These are phyloP conservation scores for Pteropus rufus DNA, from an alignment of 2,797 vertebrate species.

Conservation along the genomic window DNA sequence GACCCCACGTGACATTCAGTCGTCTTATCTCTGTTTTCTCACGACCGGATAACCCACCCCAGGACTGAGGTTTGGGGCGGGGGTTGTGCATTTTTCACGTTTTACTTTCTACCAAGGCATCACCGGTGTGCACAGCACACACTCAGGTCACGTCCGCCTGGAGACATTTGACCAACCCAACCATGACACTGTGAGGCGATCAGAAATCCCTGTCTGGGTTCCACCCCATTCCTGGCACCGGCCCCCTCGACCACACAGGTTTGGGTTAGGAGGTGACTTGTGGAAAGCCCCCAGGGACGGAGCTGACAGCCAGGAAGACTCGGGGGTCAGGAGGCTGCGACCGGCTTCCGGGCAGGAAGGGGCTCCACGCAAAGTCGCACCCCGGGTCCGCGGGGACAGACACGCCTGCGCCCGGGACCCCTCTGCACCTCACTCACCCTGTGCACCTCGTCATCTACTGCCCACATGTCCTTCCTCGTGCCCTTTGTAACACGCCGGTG, in stretches of 20 bases:
- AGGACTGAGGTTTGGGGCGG: not conserved
- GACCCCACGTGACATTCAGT: no score
- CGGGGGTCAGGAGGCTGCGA: no score
- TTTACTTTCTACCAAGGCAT: not conserved
- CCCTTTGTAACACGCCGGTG: not conserved
- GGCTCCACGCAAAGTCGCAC: not conserved
- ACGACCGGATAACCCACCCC: not conserved
- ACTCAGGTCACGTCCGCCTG: not conserved
- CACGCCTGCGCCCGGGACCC: not conserved
- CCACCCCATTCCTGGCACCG: not conserved
- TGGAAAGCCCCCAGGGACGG: no score
- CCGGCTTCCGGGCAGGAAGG: not conserved
- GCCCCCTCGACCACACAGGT: no score
- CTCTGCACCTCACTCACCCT: not conserved
- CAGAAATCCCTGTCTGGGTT: not conserved
- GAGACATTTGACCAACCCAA: not conserved
- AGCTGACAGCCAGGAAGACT: not conserved
- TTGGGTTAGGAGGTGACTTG: no score
- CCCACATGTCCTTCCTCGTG: not conserved
- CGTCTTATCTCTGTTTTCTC: not conserved
- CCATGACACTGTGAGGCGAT: not conserved
- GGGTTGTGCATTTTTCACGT: not conserved
- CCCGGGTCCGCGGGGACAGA: not conserved
- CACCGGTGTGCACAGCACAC: not conserved
- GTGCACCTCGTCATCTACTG: not conserved